phyloP scores from a whole-genome alignment of 2,888 invertebrate genomes.

The Pharmacophagus antenor region DNA sequence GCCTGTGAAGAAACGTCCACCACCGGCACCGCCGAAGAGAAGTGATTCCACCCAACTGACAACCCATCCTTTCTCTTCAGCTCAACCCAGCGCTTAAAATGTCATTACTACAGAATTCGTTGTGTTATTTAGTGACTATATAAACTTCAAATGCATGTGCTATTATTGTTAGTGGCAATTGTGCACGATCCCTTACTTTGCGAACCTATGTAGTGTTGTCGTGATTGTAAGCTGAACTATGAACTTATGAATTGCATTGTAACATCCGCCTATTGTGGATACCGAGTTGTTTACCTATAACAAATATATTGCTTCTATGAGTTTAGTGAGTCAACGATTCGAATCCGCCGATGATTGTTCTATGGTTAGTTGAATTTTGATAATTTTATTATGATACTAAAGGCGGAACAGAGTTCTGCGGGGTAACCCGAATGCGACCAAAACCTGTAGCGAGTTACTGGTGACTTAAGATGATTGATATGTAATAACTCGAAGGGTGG shows the following conservation, averaged over 20 bases:
- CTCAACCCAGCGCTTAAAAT: constrained; percentile 58
- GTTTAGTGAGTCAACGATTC: neutral
- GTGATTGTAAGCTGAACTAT: constrained; percentile 1
- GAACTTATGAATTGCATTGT: neutral
- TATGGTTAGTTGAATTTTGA: constrained; percentile 25
- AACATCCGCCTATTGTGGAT: neutral
- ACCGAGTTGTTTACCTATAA: neutral
- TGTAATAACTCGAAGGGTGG: constrained; percentile 61
- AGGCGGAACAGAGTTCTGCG: constrained; percentile 29
- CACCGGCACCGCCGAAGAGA: constrained; percentile 94
- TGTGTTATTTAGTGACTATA: constrained; percentile 26
- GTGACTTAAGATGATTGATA: constrained; percentile 19
- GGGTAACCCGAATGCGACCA: constrained; percentile 8
- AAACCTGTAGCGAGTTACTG: constrained; percentile 9
- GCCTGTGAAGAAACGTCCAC: constrained; percentile 86
- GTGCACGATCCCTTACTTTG: constrained; percentile 23
- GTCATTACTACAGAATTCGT: constrained; percentile 4
- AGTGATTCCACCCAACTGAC: constrained; percentile 93
- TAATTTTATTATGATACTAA: constrained; percentile 15
- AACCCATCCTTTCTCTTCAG: constrained; percentile 51
- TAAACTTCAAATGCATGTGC: constrained; percentile 15
- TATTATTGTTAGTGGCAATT: constrained; percentile 21
- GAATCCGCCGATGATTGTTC: constrained; percentile 10
- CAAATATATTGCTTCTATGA: neutral
- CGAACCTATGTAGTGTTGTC: constrained; percentile 2